A percentile compares a stretch with the other conserved stretches of the same genome.
phyloP scores from a whole-genome alignment of 2,888 invertebrate genomes.

The Phaedon cochleariae region DNA sequence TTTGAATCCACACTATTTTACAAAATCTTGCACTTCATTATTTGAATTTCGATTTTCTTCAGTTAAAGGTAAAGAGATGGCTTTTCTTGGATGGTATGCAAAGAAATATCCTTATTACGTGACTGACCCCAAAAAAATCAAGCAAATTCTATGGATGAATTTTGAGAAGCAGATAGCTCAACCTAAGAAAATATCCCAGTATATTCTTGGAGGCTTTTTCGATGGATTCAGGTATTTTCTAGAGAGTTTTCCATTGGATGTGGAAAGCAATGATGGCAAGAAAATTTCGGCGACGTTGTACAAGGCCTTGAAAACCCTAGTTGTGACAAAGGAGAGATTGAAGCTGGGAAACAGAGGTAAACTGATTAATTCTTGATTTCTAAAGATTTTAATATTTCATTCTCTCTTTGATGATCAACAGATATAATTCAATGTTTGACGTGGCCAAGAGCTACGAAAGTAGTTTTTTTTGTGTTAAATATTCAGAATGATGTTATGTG shows the following conservation, averaged over 20 bases:
- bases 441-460: too few relatives aligned
- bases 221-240: conserved; percentile 50
- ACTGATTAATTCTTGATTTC: too few relatives aligned
- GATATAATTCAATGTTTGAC: too few relatives aligned
- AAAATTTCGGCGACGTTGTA: conserved; percentile 46
- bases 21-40: too few relatives aligned
- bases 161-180: conserved; percentile 45
- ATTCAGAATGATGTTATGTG: too few relatives aligned
- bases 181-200: conserved; percentile 38
- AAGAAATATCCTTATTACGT: conserved; percentile 50
- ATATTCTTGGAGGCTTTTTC: conserved; percentile 48
- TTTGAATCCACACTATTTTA: too few relatives aligned
- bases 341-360: conserved; percentile 52
- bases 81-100: conserved; percentile 50
- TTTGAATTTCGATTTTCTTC: conserved; percentile 23
- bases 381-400: too few relatives aligned
- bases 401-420: too few relatives aligned
- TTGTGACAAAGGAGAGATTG: conserved; percentile 32
- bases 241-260: conserved; percentile 48
- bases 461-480: too few relatives aligned
- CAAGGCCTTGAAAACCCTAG: conserved; percentile 44
- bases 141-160: conserved; percentile 41
- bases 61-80: conserved; percentile 52
- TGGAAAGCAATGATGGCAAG: conserved; percentile 39
- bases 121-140: conserved; percentile 40